Base-by-base conservation (phyloP, 1,140 invertebrate species). In the Penaeus japonicus region DNA sequence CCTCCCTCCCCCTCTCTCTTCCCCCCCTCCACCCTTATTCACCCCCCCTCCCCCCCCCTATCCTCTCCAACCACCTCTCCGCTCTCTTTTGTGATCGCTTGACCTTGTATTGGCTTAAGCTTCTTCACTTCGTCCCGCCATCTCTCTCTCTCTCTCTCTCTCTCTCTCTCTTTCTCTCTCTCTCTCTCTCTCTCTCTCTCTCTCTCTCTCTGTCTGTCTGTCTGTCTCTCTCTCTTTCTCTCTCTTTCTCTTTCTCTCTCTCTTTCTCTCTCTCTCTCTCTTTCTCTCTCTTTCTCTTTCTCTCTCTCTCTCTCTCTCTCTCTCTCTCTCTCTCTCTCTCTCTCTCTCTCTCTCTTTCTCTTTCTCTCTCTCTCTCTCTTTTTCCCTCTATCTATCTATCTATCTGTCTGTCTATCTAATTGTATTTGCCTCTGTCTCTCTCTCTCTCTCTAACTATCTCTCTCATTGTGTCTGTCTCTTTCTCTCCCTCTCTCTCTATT, bases 271-370 rank as follows among this genome's bases (percentile, higher is more conserved):
- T 17, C 32, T 27, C 35, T 17, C 35, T 27, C 35, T n/a, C 70
- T 35, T 10, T 27, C 70, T 17, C 18, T 75, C 24, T 75, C 24
- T 35, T 10, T 35, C 35, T 35, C 35, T 35, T 24, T 27, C 35
- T 17, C 70, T 75, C 70, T 24, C 75, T 35, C 30, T 35, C 27
- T 77, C 75, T 27, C 70, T 75, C 70, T 75, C 70, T 27, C 70
- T 75, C 70, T 75, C 70, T 75, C 70, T 75, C 70, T 75, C 70
- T 75, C 70, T 75, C 70, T 75, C 70, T 75, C 24, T 75, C 70
- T 75, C 70, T 75, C 70, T 75, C 70, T 75, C 70, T 75, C 70
- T 75, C 70, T 75, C 70, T 75, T n/a, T 27, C 24, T 27, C n/a
- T 24, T 18, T 10, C 24, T n/a, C 24, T 27, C 35, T 17, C 35